Percentiles rank a stretch among this genome's conserved stretches.
Conservation (phyloP, 2,113 vertebrate species). For the Tachycineta bicolor region DNA sequence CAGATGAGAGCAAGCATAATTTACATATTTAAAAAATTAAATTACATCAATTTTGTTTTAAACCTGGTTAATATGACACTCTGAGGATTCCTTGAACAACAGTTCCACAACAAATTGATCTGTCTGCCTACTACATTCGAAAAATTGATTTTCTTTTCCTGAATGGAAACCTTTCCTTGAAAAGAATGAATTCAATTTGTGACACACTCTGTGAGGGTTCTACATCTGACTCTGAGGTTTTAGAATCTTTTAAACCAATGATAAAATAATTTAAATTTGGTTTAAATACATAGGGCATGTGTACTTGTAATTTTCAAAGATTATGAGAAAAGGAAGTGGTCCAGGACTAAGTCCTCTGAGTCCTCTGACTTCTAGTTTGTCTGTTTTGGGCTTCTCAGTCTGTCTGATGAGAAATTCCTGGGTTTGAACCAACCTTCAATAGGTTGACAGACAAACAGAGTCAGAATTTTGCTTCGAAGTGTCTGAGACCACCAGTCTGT, state of each 20-base stretch:
- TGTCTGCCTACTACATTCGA: neutral
- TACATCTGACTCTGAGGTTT: neutral
- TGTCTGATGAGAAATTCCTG: neutral
- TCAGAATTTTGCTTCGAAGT: neutral
- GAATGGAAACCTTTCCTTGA: neutral
- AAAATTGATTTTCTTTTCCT: neutral
- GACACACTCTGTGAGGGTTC: neutral
- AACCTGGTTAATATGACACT: neutral
- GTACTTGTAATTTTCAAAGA: neutral
- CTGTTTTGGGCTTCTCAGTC: neutral
- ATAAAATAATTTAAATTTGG: neutral
- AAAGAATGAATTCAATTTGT: neutral
- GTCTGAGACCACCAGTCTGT: neutral
- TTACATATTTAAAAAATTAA: neutral
- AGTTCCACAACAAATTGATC: neutral
- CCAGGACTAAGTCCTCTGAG: neutral
- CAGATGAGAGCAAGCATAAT: neutral
- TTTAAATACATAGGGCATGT: neutral
- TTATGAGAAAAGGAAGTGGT: neutral
- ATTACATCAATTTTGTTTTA: neutral
- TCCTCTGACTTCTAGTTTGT: neutral
- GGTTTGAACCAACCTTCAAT: neutral
- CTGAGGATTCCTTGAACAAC: neutral
- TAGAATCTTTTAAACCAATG: neutral
- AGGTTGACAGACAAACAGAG: neutral